Evolutionary conservation across 2,113 vertebrate species (phyloP).

Genomic region (Aramus guarauna): DNA sequence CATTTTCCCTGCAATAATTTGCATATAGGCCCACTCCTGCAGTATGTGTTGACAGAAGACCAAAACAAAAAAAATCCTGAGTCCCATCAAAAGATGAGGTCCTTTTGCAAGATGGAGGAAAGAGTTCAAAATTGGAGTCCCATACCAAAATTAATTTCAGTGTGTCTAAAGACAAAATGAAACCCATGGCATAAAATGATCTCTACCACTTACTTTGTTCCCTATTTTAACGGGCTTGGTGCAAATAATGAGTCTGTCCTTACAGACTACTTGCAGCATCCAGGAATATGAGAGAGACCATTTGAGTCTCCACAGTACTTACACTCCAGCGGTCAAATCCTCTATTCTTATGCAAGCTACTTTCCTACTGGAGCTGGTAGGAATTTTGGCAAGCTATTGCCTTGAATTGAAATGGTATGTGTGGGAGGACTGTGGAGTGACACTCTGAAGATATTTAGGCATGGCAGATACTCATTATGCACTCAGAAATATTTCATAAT

Average conservation of each 20-base stretch:
- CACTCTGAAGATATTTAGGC: conserved; percentile 3
- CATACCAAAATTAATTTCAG: background rate
- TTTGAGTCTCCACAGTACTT: background rate
- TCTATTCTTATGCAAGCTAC: background rate
- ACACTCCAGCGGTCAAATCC: background rate
- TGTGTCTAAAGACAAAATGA: background rate
- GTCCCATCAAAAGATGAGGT: background rate
- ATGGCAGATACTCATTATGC: conserved; percentile 15
- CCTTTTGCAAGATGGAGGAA: background rate
- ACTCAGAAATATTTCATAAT: conserved; percentile 41
- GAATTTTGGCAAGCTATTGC: background rate
- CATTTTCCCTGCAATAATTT: background rate
- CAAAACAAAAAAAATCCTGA: background rate
- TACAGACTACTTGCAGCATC: background rate
- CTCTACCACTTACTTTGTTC: background rate
- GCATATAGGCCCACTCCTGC: background rate
- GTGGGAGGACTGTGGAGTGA: conserved; percentile 44
- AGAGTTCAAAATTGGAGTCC: background rate
- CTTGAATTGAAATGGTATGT: background rate
- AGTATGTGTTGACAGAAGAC: background rate
- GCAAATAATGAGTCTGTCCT: background rate
- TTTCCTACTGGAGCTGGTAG: background rate
- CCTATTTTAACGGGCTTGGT: background rate
- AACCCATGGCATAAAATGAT: background rate
- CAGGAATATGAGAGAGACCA: background rate